Percentiles rank a stretch among this genome's conserved stretches.
These are phyloP conservation scores for Cervus canadensis DNA, from an alignment of 2,113 vertebrate genomes.

Conservation along the genomic window DNA sequence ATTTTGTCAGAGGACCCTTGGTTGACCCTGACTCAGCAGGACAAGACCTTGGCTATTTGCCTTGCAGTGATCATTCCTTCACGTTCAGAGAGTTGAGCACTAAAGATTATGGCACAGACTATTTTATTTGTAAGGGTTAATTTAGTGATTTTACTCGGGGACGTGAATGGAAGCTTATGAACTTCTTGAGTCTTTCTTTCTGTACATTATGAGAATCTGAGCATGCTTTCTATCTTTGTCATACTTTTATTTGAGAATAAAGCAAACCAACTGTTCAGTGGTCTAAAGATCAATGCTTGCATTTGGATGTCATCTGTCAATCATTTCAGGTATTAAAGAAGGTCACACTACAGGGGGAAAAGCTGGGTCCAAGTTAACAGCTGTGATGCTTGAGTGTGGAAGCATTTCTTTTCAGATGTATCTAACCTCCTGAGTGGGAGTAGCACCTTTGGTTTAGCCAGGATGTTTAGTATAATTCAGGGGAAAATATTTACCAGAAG, in stretches of 20 bases:
- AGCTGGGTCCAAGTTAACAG: not conserved
- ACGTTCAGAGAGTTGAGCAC: not conserved
- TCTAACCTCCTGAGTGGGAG: not conserved
- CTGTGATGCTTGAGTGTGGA: not conserved
- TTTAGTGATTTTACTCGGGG: not conserved
- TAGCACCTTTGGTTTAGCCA: not conserved
- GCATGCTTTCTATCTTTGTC: not conserved
- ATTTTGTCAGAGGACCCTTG: not conserved
- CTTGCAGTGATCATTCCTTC: not conserved
- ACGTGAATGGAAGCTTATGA: not conserved
- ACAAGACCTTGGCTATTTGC: not conserved
- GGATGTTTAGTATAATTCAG: not conserved
- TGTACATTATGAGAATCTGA: not conserved
- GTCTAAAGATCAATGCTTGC: not conserved
- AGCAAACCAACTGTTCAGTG: not conserved
- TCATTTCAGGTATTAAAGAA: constrained; percentile 24
- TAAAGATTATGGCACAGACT: not conserved
- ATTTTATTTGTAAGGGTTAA: not conserved
- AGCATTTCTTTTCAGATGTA: not conserved
- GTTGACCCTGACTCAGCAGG: not conserved
- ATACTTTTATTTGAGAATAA: constrained; percentile 4
- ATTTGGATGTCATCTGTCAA: not conserved
- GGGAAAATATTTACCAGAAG: not conserved
- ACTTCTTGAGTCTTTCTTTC: not conserved
- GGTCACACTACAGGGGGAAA: not conserved